Evolutionary conservation across 53 echinoderm and acorn worm genomes (phyloP), one percentile per base, ranked within the genome.

Genomic region (Paelopatides confundens): DNA sequence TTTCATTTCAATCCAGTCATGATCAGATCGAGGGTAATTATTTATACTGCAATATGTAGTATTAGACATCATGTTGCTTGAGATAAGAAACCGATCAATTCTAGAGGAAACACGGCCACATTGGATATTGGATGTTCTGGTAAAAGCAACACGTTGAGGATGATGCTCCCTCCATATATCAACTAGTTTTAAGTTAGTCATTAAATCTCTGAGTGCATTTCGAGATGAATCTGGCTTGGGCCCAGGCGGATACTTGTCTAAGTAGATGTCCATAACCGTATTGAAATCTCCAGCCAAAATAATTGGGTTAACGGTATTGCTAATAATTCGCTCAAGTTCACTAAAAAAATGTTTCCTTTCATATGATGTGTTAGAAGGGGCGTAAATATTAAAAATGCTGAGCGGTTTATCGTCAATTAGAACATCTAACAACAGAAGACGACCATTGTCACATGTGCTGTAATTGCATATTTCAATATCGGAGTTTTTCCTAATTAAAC

Each of bases 51-150:
- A 77, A n/a, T n/a, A 33, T 68, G 6, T 8, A 31, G 3, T 8
- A 68, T 33, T 68, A 31, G 7, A 33, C 52, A 51, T 17, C n/a
- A n/a, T n/a, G n/a, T n/a, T n/a, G n/a, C n/a, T 27, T 0, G 71
- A 34, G 27, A 77, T 47, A 21, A 77, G 49, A 4, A 77, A 47
- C 47, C 77, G 46, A 30, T 77, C 51, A 47, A 77, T 77, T 23
- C 77, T 40, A 11, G 77, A 77, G n/a, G 68, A n/a, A n/a, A n/a
- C n/a, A n/a, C 68, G 17, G 9, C 31, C 18, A 8, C 31, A 7
- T n/a, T 34, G 29, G 68, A 29, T 35, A 32, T 30, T 58, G 58
- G 58, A 15, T 58, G 21, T 58, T 4, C 58, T 58, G 5, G 58
- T 21, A 58, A 54, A 54, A 6, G 14, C 17, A 5, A 54, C 4